Conservation (phyloP, 2,888 invertebrate species). For the Bugula neritina region DNA sequence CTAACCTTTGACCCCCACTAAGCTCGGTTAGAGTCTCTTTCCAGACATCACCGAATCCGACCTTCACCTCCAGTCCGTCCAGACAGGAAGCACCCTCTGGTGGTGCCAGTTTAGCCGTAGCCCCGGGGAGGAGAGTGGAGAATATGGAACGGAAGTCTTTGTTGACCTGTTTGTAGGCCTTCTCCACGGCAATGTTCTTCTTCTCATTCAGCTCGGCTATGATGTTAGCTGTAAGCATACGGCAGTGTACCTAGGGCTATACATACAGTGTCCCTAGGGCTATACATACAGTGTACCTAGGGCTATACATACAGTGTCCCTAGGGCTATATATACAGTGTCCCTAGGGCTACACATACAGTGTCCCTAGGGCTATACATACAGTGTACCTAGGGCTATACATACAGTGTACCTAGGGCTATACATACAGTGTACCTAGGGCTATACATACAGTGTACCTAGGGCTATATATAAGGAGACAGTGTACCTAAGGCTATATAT, state of each 20-base stretch:
- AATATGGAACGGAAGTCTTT: constrained; percentile 92
- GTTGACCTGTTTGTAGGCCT: constrained; percentile 79
- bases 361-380: no score
- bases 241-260: background rate
- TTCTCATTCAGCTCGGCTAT: constrained; percentile 84
- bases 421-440: no score
- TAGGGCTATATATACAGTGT: no score
- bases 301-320: background rate
- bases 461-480: no score
- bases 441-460: no score
- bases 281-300: background rate
- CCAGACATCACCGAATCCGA: constrained; percentile 87
- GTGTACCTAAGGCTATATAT: no score
- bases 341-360: no score
- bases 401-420: no score
- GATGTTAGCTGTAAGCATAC: constrained; percentile 58
- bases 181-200: constrained; percentile 73
- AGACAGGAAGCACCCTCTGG: constrained; percentile 68
- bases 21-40: constrained; percentile 92
- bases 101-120: constrained; percentile 77
- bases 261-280: background rate
- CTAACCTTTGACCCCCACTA: constrained; percentile 85
- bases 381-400: no score
- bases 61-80: constrained; percentile 81
- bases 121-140: constrained; percentile 79